A percentile compares a stretch with the other conserved stretches of the same genome.
Evolutionary conservation across 2,797 vertebrate species (phyloP).

Genomic region (Enteromius radiatus): DNA sequence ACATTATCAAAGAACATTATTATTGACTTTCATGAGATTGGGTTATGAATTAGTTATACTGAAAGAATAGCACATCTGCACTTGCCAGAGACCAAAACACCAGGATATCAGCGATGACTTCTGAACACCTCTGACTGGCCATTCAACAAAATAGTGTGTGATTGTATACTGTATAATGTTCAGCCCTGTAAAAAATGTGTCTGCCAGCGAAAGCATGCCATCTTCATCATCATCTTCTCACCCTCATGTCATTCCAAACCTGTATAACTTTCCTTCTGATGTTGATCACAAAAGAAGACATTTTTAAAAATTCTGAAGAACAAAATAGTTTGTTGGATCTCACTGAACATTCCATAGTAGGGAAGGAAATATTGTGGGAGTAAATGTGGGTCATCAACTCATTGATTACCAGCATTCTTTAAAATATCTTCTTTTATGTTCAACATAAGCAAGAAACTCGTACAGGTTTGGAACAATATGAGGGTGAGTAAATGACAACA

Average conservation of each 20-base stretch:
- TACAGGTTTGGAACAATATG: background rate
- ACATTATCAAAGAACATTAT: background rate
- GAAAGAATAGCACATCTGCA: too few relatives aligned
- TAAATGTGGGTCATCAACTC: background rate
- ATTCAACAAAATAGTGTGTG: background rate
- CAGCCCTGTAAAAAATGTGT: background rate
- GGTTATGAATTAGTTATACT: background rate
- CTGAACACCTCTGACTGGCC: background rate
- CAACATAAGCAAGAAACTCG: background rate
- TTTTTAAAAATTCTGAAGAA: background rate
- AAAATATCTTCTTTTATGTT: background rate
- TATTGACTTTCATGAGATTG: background rate
- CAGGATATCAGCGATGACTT: background rate
- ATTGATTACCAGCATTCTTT: background rate
- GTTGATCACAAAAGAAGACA: background rate
- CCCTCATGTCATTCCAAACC: background rate
- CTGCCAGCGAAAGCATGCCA: background rate
- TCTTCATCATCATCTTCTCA: background rate
- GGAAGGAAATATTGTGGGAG: background rate
- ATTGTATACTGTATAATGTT: background rate
- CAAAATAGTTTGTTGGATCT: background rate
- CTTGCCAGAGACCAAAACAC: too few relatives aligned
- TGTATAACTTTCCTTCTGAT: background rate
- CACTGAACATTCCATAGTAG: background rate
- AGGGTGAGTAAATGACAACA: background rate